A percentile compares a stretch with the other conserved stretches of the same genome.
These are phyloP conservation scores for Heliconius hewitsoni DNA, from an alignment of 1,140 invertebrate species.

Conservation along the genomic window DNA sequence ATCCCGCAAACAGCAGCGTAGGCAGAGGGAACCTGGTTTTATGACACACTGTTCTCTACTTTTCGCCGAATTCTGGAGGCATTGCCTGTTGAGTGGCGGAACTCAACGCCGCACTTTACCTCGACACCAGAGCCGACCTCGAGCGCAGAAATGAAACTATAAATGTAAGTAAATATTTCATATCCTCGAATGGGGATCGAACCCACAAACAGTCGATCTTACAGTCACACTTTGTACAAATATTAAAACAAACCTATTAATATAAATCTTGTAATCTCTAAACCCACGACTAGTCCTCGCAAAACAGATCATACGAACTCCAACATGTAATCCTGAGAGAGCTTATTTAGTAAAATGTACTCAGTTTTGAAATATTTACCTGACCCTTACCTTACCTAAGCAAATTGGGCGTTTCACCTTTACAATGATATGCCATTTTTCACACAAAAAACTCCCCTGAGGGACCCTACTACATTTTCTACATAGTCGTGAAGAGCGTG, in stretches of 20 bases:
- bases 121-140: too few species aligned
- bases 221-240: too few species aligned
- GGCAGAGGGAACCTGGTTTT: too few species aligned
- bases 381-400: constrained; percentile 26
- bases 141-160: too few species aligned
- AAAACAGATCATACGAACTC: constrained; percentile 10
- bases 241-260: not conserved
- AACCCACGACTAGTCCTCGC: not conserved
- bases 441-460: constrained; percentile 34
- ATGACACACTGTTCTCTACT: too few species aligned
- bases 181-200: too few species aligned
- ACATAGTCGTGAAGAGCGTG: constrained; percentile 15
- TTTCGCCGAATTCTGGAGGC: too few species aligned
- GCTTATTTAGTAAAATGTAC: constrained; percentile 8
- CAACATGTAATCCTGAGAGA: not conserved
- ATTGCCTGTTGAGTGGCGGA: too few species aligned
- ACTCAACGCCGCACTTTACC: too few species aligned
- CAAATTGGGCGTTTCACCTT: constrained; percentile 35
- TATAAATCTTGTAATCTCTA: not conserved
- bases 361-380: constrained; percentile 27
- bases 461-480: constrained; percentile 33
- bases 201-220: too few species aligned
- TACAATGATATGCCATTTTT: constrained; percentile 39
- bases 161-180: too few species aligned
- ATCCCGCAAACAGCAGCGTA: too few species aligned